Base-by-base conservation (phyloP, 2,888 invertebrate genomes). In the Yponomeuta evonymella region DNA sequence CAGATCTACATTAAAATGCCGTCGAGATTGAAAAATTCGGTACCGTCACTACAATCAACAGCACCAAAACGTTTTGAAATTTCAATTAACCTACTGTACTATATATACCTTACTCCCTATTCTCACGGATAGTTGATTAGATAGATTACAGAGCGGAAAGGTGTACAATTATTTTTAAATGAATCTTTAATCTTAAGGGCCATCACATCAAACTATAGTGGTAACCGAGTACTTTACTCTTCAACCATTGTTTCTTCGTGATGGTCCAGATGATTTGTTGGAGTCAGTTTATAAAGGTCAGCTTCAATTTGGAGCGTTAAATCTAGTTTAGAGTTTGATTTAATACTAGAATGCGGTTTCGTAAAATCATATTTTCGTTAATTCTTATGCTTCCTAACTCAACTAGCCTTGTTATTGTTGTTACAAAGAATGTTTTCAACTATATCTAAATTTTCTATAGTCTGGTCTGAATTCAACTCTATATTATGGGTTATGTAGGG, bases 131-230 rank as follows among this genome's bases (percentile, higher is more conserved):
- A 51, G 48, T 68, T 48, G 48, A 68, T 62, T 48, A 69, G 69
- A 69, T 63, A 36, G 62, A 70, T 63, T 70, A 63, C 62, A 9
- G 15, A 23, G 63, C 48, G 36, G 70, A 70, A 58, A 8, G 63
- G 62, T 63, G 29, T 33, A 43, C 70, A 51, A 51, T 68, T 70
- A 72, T 70, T 70, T 69, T 73, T 72, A 73, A 30, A 65, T 65
- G 75, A 75, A 75, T 75, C 71, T 75, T 75, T 74, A 74, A 77
- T 72, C 73, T 77, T 15, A 58, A 58, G 51, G 51, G 51, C 51
- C 51, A 58, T 58, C 51, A 15, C 51, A 15, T 9, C 51, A 58
- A 58, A 58, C 51, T 58, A 58, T 58, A 58, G 51, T 43, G 43
- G 43, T 43, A 43, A 43, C 4, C 43, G 43, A 4, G 12, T 58